phyloP scores from a whole-genome alignment of 2,797 vertebrate species.

The Echiichthys vipera region DNA sequence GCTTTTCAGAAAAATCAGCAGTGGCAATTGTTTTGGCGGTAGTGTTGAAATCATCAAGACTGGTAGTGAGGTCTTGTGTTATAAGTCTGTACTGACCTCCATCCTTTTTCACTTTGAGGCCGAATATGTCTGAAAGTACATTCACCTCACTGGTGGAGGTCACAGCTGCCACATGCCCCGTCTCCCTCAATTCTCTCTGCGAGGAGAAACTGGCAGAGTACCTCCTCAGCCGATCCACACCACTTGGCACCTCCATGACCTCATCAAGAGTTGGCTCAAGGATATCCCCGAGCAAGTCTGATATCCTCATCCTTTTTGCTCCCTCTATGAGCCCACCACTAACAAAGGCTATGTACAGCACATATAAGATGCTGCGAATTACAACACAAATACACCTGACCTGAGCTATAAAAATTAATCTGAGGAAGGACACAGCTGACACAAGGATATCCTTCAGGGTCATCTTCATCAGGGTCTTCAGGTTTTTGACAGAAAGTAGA shows the following conservation, averaged over 20 bases:
- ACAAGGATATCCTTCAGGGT: constrained; percentile 86
- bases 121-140: constrained; percentile 92
- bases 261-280: constrained; percentile 94
- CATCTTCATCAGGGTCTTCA: constrained; percentile 90
- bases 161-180: constrained; percentile 70
- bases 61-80: constrained; percentile 87
- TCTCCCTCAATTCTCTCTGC: constrained; percentile 80
- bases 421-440: constrained; percentile 81
- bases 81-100: constrained; percentile 91
- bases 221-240: constrained; percentile 69
- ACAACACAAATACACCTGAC: constrained; percentile 79
- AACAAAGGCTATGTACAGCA: constrained; percentile 88
- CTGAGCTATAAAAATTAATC: constrained; percentile 78
- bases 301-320: constrained; percentile 90
- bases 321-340: constrained; percentile 91
- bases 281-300: constrained; percentile 90
- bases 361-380: constrained; percentile 81
- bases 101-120: constrained; percentile 92
- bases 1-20: constrained; percentile 42
- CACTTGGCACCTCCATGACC: constrained; percentile 83
- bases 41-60: constrained; percentile 84
- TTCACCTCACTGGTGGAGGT: constrained; percentile 86
- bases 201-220: constrained; percentile 72
- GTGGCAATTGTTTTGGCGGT: constrained; percentile 48
- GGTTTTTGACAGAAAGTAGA: constrained; percentile 87